A percentile compares a stretch with the other conserved stretches of the same genome.
Conservation (phyloP, 2,113 vertebrate genomes). For the Taurulus bubalis region DNA sequence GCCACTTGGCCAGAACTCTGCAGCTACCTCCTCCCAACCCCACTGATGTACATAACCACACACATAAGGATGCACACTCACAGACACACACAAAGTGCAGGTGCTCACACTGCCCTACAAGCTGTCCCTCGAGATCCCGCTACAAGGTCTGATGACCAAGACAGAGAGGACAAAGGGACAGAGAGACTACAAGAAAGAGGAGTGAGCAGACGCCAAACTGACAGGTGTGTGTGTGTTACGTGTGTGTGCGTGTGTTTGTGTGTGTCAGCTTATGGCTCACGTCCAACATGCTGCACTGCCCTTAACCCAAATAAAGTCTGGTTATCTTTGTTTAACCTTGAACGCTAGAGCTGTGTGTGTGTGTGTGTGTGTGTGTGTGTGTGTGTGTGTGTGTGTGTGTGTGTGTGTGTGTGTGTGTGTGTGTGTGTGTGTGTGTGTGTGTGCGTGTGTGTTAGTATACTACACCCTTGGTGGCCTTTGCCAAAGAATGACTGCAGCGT, state of each 20-base stretch:
- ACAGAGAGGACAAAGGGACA: slow-evolving; percentile 69
- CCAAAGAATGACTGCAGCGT: slow-evolving; percentile 4
- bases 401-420: slow-evolving; percentile 14
- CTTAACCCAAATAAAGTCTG: slow-evolving; percentile 74
- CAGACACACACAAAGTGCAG: slow-evolving; percentile 45
- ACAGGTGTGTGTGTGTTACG: slow-evolving; percentile 54
- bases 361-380: slow-evolving; percentile 15
- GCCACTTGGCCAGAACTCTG: slow-evolving; percentile 49
- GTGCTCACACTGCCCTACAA: slow-evolving; percentile 71
- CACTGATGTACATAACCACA: slow-evolving; percentile 42
- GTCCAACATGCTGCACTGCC: slow-evolving; percentile 63
- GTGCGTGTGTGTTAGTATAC: slow-evolving; percentile 10
- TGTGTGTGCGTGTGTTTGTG: slow-evolving; percentile 36
- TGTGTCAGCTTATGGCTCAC: slow-evolving; percentile 52
- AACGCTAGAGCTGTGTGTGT: slow-evolving; percentile 27
- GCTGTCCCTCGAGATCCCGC: slow-evolving; percentile 68
- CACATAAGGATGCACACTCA: slow-evolving; percentile 32
- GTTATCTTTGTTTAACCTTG: slow-evolving; percentile 75
- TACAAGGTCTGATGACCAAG: slow-evolving; percentile 60
- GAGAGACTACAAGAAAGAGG: slow-evolving; percentile 45
- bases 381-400: slow-evolving; percentile 19
- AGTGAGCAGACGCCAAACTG: slow-evolving; percentile 51
- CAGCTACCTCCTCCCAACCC: slow-evolving; percentile 38
- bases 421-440: slow-evolving; percentile 25
- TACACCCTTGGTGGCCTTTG: neutral